These are phyloP conservation scores for Brachyrhaphis roseni DNA, from an alignment of 2,797 vertebrate genomes.

Conservation along the genomic window DNA sequence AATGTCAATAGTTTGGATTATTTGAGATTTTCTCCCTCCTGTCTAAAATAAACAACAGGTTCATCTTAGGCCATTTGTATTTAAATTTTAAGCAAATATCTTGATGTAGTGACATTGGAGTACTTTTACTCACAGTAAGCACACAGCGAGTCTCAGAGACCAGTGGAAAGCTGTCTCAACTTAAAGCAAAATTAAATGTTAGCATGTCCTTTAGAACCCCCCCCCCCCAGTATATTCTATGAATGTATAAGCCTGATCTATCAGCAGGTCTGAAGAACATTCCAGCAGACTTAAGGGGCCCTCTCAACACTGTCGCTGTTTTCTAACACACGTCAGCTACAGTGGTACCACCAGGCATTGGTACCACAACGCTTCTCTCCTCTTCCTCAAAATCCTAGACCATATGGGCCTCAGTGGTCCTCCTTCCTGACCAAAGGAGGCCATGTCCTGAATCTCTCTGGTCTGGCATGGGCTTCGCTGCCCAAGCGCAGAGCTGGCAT, in stretches of 20 bases:
- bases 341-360: conserved; percentile 47
- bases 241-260: conserved; percentile 50
- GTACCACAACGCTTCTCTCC: conserved; percentile 39
- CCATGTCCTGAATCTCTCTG: conserved; percentile 74
- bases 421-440: conserved; percentile 79
- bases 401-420: conserved; percentile 81
- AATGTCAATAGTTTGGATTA: neutral
- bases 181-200: conserved; percentile 13
- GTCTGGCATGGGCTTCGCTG: conserved; percentile 54
- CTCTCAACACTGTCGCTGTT: conserved; percentile 46
- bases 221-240: conserved; percentile 41
- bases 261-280: conserved; percentile 72
- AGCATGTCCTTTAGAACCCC: conserved; percentile 15
- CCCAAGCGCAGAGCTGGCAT: conserved; percentile 64
- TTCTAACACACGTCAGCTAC: conserved; percentile 43
- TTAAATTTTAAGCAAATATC: neutral
- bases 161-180: neutral
- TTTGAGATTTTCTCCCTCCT: neutral
- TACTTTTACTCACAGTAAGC: neutral
- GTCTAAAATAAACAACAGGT: neutral
- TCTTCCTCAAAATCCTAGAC: conserved; percentile 45
- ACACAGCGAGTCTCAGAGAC: neutral
- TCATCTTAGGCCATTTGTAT: neutral
- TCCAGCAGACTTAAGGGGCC: conserved; percentile 72
- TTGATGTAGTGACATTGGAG: neutral